These are phyloP conservation scores for Telmatherina bonti DNA, from an alignment of 2,797 vertebrate genomes.

Conservation along the genomic window DNA sequence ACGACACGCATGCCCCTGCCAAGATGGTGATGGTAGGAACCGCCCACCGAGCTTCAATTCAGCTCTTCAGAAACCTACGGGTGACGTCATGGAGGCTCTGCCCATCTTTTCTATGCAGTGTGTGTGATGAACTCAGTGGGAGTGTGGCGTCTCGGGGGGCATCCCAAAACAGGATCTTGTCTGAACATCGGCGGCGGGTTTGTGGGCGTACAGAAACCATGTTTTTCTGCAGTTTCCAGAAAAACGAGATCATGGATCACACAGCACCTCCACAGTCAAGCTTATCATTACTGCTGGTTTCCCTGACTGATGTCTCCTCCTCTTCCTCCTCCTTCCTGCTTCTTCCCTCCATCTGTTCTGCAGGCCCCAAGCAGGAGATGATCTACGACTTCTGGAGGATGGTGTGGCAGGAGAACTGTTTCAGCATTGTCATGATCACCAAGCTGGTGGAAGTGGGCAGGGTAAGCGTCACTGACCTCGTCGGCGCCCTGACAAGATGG, in stretches of 20 bases:
- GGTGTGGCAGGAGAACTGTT: conserved; percentile 98
- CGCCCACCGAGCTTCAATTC: too few species aligned
- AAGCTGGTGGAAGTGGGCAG: conserved; percentile 97
- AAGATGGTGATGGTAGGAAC: too few species aligned
- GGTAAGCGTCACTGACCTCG: conserved; percentile 85
- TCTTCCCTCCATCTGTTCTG: conserved; percentile 27
- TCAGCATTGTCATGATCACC: conserved; percentile 98
- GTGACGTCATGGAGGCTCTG: too few species aligned
- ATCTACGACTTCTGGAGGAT: conserved; percentile 98
- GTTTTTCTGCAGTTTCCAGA: conserved; percentile 60
- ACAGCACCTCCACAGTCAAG: conserved; percentile 58
- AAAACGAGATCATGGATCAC: conserved; percentile 75
- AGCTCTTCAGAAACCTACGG: too few species aligned
- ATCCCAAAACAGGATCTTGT: conserved; percentile 52
- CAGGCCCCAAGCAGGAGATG: conserved; percentile 98
- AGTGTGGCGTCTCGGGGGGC: too few species aligned
- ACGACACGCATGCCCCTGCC: too few species aligned
- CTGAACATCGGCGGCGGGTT: conserved; percentile 70
- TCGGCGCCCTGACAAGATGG: conserved; percentile 42
- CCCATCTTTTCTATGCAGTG: too few species aligned
- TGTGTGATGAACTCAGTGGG: too few species aligned
- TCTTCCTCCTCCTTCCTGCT: conserved; percentile 20
- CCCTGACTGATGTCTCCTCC: conserved; percentile 70
- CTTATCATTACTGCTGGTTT: conserved; percentile 75
- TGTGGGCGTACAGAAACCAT: conserved; percentile 75